A percentile compares a stretch with the other conserved stretches of the same genome.
phyloP scores from a whole-genome alignment of 2,797 vertebrate species.

The Pelochelys cantorii region DNA sequence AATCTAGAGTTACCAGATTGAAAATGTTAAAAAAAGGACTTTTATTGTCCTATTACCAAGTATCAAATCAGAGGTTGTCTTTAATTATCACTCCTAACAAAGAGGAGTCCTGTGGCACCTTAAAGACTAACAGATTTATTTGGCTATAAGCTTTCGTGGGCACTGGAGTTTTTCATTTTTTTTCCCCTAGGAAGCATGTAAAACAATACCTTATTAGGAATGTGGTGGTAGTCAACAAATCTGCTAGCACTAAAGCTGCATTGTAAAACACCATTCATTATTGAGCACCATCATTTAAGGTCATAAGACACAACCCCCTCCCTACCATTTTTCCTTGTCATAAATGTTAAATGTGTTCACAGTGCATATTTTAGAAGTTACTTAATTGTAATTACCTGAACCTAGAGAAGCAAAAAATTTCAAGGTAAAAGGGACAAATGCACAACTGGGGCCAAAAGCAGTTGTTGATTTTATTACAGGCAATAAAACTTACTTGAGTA shows the following conservation, averaged over 20 bases:
- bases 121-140: no score
- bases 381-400: conserved; percentile 53
- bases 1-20: background rate
- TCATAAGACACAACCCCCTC: background rate
- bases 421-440: conserved; percentile 1
- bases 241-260: background rate
- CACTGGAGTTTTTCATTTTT: background rate
- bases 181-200: background rate
- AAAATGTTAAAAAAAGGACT: conserved; percentile 42
- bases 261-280: conserved; percentile 1
- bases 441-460: background rate
- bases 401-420: conserved; percentile 12
- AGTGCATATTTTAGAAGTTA: conserved; percentile 9
- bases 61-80: conserved; percentile 29
- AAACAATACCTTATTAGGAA: conserved; percentile 6
- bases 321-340: background rate
- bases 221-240: background rate
- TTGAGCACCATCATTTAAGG: conserved; percentile 21
- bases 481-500: background rate
- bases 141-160: no score
- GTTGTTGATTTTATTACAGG: conserved; percentile 25
- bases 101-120: no score
- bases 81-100: conserved; percentile 25
- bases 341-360: conserved; percentile 17
- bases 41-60: conserved; percentile 38